Base-by-base conservation (phyloP, 2,797 vertebrate genomes). In the Tympanoctomys barrerae region DNA sequence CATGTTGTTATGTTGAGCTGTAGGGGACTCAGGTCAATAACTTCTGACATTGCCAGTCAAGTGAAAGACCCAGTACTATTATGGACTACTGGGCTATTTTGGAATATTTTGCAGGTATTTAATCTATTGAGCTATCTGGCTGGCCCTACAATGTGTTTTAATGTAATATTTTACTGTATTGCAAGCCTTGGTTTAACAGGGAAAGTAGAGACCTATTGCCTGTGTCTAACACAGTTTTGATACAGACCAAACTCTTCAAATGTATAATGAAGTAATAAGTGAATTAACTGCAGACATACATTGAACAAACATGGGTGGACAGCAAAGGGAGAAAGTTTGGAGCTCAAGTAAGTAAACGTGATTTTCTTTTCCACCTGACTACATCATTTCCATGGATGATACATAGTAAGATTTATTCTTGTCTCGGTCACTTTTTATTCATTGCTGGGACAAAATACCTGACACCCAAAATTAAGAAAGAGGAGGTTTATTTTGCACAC, bases 291-390 rank as follows among this genome's bases (percentile, higher is more conserved):
- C 16, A 57, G 62, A 54, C 0, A 86, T 19, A 46, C 36, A 83
- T 54, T 21, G 26, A 28, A 52, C 52, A 61, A 91, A 70, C 82
- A 46, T 81, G 24, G 12, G 71, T 70, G 12, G 42, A 52, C 19
- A 83, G 36, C 80, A 95, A 96, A 61, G 61, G 46, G 14, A 66
- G 21, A n/a, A 70, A 87, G 8, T 89, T 66, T 93, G 16, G 62
- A 73, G 36, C 64, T 61, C 61, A 86, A 91, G 46, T 81, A 28
- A 92, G 75, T 73, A 80, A 81, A 80, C 0, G 68, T 0, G 3
- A 21, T 26, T 61, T 85, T 77, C 19, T 24, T 62, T 89, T 84
- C 73, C 8, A 57, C 54, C 42, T 90, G 52, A 24, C 42, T 39
- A 5, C 11, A 54, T 52, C 46, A 39, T 39, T 70, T 62, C 61